Conservation (phyloP, 1,140 invertebrate species). For the Psilanteris sp. region DNA sequence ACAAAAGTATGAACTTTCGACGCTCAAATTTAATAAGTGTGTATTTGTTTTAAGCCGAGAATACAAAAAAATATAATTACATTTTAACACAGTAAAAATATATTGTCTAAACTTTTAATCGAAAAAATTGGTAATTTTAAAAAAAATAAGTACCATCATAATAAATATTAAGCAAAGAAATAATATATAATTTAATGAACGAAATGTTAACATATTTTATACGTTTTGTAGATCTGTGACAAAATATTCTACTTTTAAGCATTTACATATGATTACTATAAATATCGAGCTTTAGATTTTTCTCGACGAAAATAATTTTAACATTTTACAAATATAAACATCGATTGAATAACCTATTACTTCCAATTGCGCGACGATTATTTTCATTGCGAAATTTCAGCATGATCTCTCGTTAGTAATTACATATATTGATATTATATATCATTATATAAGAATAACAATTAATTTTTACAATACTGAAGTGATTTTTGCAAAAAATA, state of each 20-base stretch:
- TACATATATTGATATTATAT: conserved; percentile 17
- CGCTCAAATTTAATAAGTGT: conserved; percentile 24
- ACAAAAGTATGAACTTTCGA: conserved; percentile 19
- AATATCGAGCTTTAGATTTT: too few relatives aligned
- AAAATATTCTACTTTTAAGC: conserved; percentile 6
- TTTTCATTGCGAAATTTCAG: conserved; percentile 38
- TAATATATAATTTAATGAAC: conserved; percentile 9
- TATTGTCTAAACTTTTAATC: too few relatives aligned
- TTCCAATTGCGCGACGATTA: conserved; percentile 18
- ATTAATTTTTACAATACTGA: neutral
- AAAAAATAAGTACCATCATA: too few relatives aligned
- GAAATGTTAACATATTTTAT: conserved; percentile 11
- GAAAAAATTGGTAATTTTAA: too few relatives aligned
- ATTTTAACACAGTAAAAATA: too few relatives aligned
- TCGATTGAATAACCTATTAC: conserved; percentile 15
- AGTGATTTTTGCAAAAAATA: conserved; percentile 3
- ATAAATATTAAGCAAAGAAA: neutral
- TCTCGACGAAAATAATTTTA: too few relatives aligned
- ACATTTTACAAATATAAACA: too few relatives aligned
- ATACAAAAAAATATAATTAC: too few relatives aligned
- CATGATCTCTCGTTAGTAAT: conserved; percentile 44
- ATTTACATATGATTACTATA: conserved; percentile 8
- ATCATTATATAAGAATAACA: conserved; percentile 7
- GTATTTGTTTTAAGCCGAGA: too few relatives aligned
- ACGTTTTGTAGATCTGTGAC: conserved; percentile 17